Base-by-base conservation (phyloP, 1,140 invertebrate genomes). In the Camponotus vicinus region DNA sequence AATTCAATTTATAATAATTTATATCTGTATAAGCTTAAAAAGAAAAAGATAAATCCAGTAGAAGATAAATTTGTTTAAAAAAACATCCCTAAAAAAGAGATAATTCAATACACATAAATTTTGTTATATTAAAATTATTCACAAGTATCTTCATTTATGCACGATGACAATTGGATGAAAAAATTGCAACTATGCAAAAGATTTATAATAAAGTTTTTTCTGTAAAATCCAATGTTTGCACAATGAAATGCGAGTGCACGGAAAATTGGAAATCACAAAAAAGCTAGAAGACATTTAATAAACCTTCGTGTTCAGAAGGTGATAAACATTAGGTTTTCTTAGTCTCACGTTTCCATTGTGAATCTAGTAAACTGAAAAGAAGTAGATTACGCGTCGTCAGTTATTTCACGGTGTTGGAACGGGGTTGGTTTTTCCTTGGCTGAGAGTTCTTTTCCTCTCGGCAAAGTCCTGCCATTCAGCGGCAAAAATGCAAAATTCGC, bases 401-500 rank as follows among this genome's bases (percentile, higher is more conserved):
- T 90, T 76, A 57, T 89, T 89, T 89, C 85, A 87, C 57, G 27
- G 42, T 52, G 57, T 63, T 32, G 55, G 59, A 61, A 13, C 3
- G 37, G 73, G 63, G 78, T 85, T 85, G 66, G 57, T 89, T 89
- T 82, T 63, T 73, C 85, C 75, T 86, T 18, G 61, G 49, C 32
- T 27, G 84, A 82, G 87, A 89, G 75, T 76, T 63, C 45, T 42
- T 89, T 89, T 49, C 15, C 49, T 52, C 88, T 89, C 88, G 55
- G 52, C 34, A 40, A 80, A 69, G 59, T 70, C 15, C 42, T 34
- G 32, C 73, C 59, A 69, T 76, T 89, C 78, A 75, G 40, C 67
- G 85, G 77, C 37, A 52, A 82, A 87, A 89, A 90, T 90, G 70
- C 75, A 87, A 90, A 87, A 90, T 90, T 89, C 88, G 87, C 67